Percentiles rank a stretch among this genome's conserved stretches.
phyloP scores from a whole-genome alignment of 2,888 invertebrate species.

The Melitaea athalia region DNA sequence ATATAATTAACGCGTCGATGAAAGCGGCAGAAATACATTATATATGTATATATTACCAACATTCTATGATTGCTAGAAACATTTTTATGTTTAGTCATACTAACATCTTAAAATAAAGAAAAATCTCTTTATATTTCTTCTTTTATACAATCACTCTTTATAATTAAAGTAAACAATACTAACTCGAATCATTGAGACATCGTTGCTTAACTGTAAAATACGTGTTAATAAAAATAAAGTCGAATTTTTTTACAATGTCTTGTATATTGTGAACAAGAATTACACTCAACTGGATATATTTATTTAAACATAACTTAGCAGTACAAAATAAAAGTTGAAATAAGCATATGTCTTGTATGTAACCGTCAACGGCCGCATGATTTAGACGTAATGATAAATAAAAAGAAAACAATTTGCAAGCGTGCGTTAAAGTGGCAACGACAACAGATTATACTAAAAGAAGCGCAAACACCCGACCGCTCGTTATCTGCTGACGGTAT shows the following conservation, averaged over 20 bases:
- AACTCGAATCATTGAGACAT: no score
- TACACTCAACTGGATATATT: conserved; percentile 4
- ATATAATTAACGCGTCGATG: no score
- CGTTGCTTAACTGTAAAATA: no score
- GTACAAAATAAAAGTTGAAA: conserved; percentile 24
- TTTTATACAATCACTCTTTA: conserved; percentile 1
- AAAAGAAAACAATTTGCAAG: conserved; percentile 47
- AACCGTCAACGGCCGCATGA: conserved; percentile 35
- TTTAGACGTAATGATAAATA: conserved; percentile 47
- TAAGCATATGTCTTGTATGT: conserved; percentile 36
- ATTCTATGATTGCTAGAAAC: no score
- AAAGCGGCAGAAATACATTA: no score
- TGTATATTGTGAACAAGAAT: background rate
- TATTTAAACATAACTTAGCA: conserved; percentile 11
- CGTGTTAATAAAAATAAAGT: no score
- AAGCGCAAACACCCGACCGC: conserved; percentile 53
- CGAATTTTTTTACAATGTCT: background rate
- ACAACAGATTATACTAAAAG: conserved; percentile 59
- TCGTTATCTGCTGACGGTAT: conserved; percentile 67
- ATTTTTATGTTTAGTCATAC: no score
- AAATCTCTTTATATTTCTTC: no score
- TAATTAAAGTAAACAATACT: no score
- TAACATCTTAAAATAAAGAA: no score
- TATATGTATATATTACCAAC: no score
- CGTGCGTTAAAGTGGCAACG: conserved; percentile 48